A percentile compares a stretch with the other conserved stretches of the same genome.
phyloP scores from a whole-genome alignment of 2,113 vertebrate species.

The Nothobranchius furzeri region DNA sequence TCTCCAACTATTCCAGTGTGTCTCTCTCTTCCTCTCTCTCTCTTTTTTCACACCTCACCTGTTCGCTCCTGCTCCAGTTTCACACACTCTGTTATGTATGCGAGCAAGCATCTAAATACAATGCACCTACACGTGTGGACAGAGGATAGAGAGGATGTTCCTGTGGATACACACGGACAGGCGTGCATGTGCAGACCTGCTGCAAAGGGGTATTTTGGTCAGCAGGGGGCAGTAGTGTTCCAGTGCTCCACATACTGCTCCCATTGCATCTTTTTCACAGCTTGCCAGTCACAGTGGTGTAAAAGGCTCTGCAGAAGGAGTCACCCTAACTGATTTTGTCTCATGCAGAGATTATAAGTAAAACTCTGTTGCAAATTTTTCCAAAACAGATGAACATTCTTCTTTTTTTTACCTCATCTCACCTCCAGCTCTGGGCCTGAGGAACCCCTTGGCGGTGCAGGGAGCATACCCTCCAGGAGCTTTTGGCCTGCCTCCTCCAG shows the following conservation, averaged over 20 bases:
- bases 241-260: constrained; percentile 27
- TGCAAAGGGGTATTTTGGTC: constrained; percentile 45
- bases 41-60: constrained; percentile 32
- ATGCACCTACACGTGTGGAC: constrained; percentile 23
- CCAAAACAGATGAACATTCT: neutral
- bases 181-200: neutral
- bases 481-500: constrained; percentile 85
- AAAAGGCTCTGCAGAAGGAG: constrained; percentile 28
- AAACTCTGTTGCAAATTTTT: constrained; percentile 12
- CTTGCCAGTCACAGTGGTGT: constrained; percentile 46
- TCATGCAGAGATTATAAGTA: neutral
- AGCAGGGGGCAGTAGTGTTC: constrained; percentile 80
- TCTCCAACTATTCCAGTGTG: constrained; percentile 53
- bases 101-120: constrained; percentile 5
- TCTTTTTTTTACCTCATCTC: neutral
- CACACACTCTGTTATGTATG: constrained; percentile 20
- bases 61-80: constrained; percentile 24
- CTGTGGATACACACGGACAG: neutral
- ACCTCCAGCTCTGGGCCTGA: constrained; percentile 83
- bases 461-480: constrained; percentile 85
- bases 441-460: constrained; percentile 86
- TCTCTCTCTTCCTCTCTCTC: constrained; percentile 17
- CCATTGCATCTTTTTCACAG: constrained; percentile 41
- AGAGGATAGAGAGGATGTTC: constrained; percentile 12
- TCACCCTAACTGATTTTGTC: constrained; percentile 5